Conservation (phyloP, 1,140 invertebrate species). For the Sycobia sp. region DNA sequence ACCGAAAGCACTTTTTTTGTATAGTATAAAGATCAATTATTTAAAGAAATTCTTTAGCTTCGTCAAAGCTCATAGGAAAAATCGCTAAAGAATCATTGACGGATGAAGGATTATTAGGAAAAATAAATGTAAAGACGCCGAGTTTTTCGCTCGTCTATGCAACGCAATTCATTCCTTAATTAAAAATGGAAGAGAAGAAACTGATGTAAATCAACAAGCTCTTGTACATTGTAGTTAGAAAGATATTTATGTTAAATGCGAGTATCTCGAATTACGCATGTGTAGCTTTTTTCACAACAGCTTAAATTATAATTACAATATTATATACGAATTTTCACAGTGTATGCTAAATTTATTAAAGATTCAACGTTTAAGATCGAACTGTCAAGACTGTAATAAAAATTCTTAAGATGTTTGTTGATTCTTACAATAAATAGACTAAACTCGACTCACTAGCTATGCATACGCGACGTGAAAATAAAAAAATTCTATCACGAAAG, state of each 20-base stretch:
- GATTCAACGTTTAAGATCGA: neutral
- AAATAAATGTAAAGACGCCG: conserved; percentile 6
- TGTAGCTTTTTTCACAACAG: conserved; percentile 22
- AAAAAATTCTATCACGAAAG: conserved; percentile 10
- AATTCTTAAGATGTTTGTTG: conserved; percentile 24
- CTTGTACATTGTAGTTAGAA: conserved; percentile 39
- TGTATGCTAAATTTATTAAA: neutral
- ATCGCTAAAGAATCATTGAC: conserved; percentile 10
- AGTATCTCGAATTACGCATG: conserved; percentile 31
- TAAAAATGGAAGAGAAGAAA: conserved; percentile 23
- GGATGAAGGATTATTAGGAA: neutral
- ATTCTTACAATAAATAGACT: conserved; percentile 1
- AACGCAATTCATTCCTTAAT: conserved; percentile 42
- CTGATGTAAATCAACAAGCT: conserved; percentile 27
- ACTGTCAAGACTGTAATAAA: conserved; percentile 13
- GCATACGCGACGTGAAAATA: conserved; percentile 10
- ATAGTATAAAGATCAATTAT: conserved; percentile 25
- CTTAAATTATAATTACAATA: no score
- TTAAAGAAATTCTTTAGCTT: conserved; percentile 20
- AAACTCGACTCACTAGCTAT: conserved; percentile 18
- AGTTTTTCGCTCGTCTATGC: conserved; percentile 7
- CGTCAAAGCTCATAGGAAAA: conserved; percentile 22
- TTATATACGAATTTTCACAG: no score
- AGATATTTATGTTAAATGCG: conserved; percentile 33
- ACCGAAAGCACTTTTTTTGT: conserved; percentile 17